A percentile compares a stretch with the other conserved stretches of the same genome.
Evolutionary conservation across 2,113 vertebrate species (phyloP).

Genomic region (Calidris pygmaea): DNA sequence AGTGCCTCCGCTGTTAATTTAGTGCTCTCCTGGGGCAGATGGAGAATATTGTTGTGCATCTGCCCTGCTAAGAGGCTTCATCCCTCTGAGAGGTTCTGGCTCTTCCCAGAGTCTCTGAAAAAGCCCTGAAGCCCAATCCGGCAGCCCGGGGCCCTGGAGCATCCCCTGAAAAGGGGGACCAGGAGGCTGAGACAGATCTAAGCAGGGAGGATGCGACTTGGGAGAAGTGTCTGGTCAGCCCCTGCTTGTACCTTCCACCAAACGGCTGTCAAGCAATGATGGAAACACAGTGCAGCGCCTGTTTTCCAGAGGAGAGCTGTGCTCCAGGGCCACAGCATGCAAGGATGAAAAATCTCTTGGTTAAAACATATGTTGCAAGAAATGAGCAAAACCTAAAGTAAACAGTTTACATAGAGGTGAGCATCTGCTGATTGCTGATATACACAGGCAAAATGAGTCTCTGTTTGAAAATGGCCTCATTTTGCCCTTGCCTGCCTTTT

Average conservation of each 20-base stretch:
- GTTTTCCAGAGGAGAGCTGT: neutral
- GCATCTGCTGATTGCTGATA: conserved; percentile 20
- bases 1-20: neutral
- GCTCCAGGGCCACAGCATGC: accelerated
- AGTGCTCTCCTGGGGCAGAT: neutral
- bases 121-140: neutral
- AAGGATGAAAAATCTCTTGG: neutral
- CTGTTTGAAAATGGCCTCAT: neutral
- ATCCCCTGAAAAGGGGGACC: neutral
- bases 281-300: neutral
- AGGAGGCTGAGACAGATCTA: accelerated
- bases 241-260: neutral
- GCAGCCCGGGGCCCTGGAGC: neutral
- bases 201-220: accelerated
- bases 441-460: neutral
- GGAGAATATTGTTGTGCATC: neutral
- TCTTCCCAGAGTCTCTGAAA: neutral
- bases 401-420: conserved; percentile 19
- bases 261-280: neutral
- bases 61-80: neutral
- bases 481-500: neutral
- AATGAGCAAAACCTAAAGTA: neutral
- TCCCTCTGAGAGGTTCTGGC: neutral
- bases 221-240: neutral
- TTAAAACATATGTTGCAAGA: neutral